Conservation (phyloP, 2,113 vertebrate genomes). For the Pomatostomus ruficeps region DNA sequence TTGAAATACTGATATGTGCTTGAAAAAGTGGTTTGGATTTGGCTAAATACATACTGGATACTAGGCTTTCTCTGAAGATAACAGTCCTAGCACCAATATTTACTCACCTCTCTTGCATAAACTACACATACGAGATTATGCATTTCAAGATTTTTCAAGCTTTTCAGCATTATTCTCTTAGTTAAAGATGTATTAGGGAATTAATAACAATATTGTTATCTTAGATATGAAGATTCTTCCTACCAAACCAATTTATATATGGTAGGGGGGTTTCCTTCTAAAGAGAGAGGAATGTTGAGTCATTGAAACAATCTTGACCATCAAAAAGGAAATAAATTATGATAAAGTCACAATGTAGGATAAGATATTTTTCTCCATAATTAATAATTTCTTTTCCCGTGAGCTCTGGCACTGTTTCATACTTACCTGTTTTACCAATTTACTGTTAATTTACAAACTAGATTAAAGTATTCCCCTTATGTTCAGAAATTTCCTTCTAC, state of each 20-base stretch:
- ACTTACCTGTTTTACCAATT: not conserved
- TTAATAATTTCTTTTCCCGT: not conserved
- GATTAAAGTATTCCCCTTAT: not conserved
- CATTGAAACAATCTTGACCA: not conserved
- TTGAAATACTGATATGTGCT: not conserved
- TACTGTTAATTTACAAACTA: not conserved
- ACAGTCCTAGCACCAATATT: not conserved
- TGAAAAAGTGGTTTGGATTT: not conserved
- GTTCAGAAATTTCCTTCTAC: not conserved
- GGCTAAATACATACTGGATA: not conserved
- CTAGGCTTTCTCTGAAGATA: not conserved
- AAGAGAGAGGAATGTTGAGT: not conserved
- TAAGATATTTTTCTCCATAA: not conserved
- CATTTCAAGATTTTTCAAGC: not conserved
- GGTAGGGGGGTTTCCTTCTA: rapidly evolving
- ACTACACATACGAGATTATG: not conserved
- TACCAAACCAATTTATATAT: not conserved
- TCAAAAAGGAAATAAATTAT: not conserved
- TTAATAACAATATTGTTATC: not conserved
- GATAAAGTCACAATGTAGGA: not conserved
- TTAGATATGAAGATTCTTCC: not conserved
- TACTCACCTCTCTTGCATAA: not conserved
- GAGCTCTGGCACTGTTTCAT: not conserved
- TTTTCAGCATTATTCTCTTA: not conserved
- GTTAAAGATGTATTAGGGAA: not conserved